phyloP scores from a whole-genome alignment of 2,888 invertebrate genomes.

The Aspidapion aeneum region DNA sequence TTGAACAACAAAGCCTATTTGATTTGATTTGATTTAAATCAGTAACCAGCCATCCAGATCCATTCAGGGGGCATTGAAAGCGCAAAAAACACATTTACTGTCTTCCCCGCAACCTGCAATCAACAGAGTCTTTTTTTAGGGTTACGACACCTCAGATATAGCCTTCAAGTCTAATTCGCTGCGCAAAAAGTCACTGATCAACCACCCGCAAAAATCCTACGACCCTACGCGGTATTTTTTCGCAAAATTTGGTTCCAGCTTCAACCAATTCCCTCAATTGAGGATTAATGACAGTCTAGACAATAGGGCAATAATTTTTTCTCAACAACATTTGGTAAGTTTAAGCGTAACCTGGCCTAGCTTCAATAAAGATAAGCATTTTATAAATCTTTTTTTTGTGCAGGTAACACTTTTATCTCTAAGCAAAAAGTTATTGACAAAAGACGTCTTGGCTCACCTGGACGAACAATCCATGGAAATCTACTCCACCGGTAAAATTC shows the following conservation, averaged over 20 bases:
- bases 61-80: no score
- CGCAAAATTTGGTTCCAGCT: conserved; percentile 88
- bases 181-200: conserved; percentile 34
- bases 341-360: no score
- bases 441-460: conserved; percentile 71
- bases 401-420: conserved; percentile 63
- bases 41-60: no score
- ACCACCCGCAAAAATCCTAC: conserved; percentile 45
- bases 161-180: conserved; percentile 35
- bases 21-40: no score
- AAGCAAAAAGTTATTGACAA: conserved; percentile 81
- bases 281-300: conserved; percentile 67
- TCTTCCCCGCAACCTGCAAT: no score
- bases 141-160: conserved; percentile 41
- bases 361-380: no score
- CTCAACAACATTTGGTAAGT: conserved; percentile 69
- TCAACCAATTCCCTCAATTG: conserved; percentile 85
- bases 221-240: conserved; percentile 87
- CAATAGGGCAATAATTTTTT: conserved; percentile 65
- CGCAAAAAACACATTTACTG: no score
- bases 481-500: conserved; percentile 65
- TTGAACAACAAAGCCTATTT: no score
- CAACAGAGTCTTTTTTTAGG: no score
- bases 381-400: background rate
- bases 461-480: conserved; percentile 84